A percentile compares a stretch with the other conserved stretches of the same genome.
Evolutionary conservation across 2,888 invertebrate species (phyloP).

Genomic region (Hedychridium roseum): DNA sequence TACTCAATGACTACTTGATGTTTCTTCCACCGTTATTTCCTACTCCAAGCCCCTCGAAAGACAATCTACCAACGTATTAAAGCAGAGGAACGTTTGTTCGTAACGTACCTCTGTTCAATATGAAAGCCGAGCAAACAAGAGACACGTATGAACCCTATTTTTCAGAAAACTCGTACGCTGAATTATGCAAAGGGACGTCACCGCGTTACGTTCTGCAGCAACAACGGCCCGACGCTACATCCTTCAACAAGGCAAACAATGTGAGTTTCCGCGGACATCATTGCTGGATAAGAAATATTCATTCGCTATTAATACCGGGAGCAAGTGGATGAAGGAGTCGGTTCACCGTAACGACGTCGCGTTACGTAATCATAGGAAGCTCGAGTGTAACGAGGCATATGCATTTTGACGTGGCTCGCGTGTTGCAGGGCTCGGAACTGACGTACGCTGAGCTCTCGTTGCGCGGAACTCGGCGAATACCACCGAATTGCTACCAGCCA

Average conservation of each 20-base stretch:
- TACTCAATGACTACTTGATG: not conserved
- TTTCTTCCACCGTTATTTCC: not conserved
- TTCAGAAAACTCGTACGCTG: constrained; percentile 57
- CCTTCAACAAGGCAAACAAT: constrained; percentile 49
- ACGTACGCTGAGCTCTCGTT: constrained; percentile 57
- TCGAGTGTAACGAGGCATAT: too few species aligned
- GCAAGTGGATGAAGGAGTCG: too few species aligned
- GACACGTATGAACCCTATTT: not conserved
- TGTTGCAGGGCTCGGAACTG: constrained; percentile 49
- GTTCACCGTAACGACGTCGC: too few species aligned
- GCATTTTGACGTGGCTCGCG: too few species aligned
- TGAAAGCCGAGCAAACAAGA: too few species aligned
- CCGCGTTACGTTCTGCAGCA: constrained; percentile 56
- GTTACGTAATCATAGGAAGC: too few species aligned
- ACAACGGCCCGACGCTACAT: constrained; percentile 45
- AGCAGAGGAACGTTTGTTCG: too few species aligned
- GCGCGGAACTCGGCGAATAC: constrained; percentile 54
- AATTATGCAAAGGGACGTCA: constrained; percentile 56
- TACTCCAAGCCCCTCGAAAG: not conserved
- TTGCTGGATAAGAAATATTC: too few species aligned
- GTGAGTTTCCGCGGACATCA: too few species aligned
- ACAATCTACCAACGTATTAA: too few species aligned
- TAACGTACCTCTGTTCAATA: too few species aligned
- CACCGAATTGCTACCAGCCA: constrained; percentile 58
- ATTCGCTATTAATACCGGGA: too few species aligned